phyloP scores from a whole-genome alignment of 2,113 vertebrate genomes.

The Chiloscyllium plagiosum region DNA sequence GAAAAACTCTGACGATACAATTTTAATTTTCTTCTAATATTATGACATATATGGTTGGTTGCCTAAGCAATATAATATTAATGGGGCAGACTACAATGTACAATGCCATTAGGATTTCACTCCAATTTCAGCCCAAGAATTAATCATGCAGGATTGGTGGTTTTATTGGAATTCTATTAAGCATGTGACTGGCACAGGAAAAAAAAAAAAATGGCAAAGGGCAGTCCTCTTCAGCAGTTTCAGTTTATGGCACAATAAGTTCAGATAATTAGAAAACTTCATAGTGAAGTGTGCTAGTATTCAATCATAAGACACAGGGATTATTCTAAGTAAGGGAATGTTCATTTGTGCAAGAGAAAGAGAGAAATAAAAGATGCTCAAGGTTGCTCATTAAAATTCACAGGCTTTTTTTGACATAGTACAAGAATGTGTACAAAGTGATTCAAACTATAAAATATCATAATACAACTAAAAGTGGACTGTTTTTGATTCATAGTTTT shows the following conservation, averaged over 20 bases:
- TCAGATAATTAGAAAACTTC: conserved; percentile 36
- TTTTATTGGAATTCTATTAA: background rate
- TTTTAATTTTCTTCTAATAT: background rate
- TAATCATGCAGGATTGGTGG: conserved; percentile 16
- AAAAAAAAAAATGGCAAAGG: conserved; percentile 1
- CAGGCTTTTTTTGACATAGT: background rate
- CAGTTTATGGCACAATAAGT: conserved; percentile 2
- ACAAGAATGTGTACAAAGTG: background rate
- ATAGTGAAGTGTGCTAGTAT: background rate
- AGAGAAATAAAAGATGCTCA: background rate
- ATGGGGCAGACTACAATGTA: background rate
- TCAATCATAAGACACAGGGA: background rate
- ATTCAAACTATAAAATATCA: background rate
- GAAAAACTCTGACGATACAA: background rate
- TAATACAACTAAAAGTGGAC: background rate
- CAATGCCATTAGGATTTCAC: conserved; percentile 28
- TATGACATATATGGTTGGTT: background rate
- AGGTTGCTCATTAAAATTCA: background rate
- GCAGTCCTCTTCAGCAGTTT: background rate
- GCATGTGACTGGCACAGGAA: background rate
- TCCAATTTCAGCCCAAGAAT: background rate
- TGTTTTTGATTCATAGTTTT: background rate
- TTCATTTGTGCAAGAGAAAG: background rate
- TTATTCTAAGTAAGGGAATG: conserved; percentile 20
- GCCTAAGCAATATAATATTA: conserved; percentile 4